Conservation (phyloP, 2,888 invertebrate genomes). For the Hetaerina titia region DNA sequence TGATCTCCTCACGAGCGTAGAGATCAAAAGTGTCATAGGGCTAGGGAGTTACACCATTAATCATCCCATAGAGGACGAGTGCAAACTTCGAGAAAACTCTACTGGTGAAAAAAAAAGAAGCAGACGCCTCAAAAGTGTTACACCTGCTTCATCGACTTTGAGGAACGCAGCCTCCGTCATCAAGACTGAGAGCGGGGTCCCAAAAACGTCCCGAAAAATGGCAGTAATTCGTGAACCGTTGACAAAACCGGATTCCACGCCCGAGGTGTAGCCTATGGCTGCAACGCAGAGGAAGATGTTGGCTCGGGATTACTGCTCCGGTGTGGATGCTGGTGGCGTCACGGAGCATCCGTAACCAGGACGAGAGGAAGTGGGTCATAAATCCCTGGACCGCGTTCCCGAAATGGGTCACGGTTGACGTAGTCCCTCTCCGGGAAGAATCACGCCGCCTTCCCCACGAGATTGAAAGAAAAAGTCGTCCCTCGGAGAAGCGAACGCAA, state of each 20-base stretch:
- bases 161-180: too few species aligned
- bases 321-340: not conserved
- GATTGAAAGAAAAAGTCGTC: not conserved
- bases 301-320: not conserved
- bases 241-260: not conserved
- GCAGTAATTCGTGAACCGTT: conserved; percentile 11
- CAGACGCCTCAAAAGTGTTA: not conserved
- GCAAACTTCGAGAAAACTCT: too few species aligned
- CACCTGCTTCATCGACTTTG: not conserved
- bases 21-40: too few species aligned
- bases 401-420: conserved; percentile 22
- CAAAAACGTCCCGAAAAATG: not conserved
- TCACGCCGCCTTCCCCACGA: not conserved
- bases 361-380: not conserved
- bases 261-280: not conserved
- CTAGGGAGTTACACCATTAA: too few species aligned
- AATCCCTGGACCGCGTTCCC: not conserved
- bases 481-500: not conserved
- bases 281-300: not conserved
- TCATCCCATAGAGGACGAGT: too few species aligned
- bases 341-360: not conserved
- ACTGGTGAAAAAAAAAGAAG: not conserved
- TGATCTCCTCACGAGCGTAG: too few species aligned
- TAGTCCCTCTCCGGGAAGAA: not conserved
- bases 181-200: not conserved